phyloP scores from a whole-genome alignment of 2,797 vertebrate species.

The Danio albolineatus region DNA sequence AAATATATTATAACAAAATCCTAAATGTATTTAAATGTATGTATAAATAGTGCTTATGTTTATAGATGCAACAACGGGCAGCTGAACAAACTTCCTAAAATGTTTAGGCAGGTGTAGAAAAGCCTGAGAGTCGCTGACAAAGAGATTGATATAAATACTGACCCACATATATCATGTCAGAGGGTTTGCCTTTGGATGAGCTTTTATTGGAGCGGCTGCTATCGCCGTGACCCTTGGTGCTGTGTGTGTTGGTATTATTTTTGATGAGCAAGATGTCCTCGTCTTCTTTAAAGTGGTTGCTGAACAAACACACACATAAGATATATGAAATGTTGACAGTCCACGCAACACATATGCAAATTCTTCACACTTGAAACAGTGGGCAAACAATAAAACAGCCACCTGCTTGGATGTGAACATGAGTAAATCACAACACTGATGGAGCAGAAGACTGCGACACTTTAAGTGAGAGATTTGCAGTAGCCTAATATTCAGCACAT shows the following conservation, averaged over 20 bases:
- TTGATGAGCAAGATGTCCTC: conserved; percentile 1
- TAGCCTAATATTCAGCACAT: background rate
- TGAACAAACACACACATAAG: conserved; percentile 1
- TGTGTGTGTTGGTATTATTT: background rate
- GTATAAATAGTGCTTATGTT: background rate
- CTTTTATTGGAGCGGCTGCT: conserved; percentile 16
- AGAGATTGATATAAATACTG: conserved; percentile 35
- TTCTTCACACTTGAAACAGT: background rate
- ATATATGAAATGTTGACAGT: background rate
- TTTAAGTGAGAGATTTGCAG: background rate
- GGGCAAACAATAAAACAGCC: conserved; percentile 24
- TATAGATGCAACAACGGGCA: background rate
- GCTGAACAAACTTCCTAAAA: conserved; percentile 4
- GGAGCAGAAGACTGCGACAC: background rate
- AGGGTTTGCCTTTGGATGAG: conserved; percentile 11
- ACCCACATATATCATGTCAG: conserved; percentile 61
- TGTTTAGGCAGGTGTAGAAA: conserved; percentile 11
- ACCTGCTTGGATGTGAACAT: conserved; percentile 17
- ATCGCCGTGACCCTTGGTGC: background rate
- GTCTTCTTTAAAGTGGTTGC: conserved; percentile 2
- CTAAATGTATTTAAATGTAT: background rate
- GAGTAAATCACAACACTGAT: background rate
- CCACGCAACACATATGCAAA: background rate
- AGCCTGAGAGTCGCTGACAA: conserved; percentile 17
- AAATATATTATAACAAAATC: background rate